Evolutionary conservation across 2,888 invertebrate genomes (phyloP).

Genomic region (Argyresthia goedartella): DNA sequence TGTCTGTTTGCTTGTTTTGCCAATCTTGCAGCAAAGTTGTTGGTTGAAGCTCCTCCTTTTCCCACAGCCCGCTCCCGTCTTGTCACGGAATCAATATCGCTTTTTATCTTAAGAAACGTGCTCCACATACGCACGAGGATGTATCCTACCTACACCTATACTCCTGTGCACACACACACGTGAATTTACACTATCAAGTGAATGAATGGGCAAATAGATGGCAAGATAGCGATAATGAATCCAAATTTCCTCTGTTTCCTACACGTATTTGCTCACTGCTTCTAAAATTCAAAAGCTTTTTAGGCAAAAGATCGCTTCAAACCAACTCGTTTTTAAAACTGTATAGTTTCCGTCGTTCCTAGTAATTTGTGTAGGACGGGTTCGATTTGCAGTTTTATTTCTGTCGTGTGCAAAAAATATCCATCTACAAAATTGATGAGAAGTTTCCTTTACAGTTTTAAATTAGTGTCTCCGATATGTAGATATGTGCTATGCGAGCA

Average conservation of each 20-base stretch:
- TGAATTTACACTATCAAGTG: conserved; percentile 13
- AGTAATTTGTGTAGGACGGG: not conserved
- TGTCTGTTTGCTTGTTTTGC: too few relatives aligned
- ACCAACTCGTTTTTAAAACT: conserved; percentile 35
- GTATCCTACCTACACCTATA: conserved; percentile 4
- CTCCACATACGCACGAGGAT: conserved; percentile 46
- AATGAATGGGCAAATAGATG: conserved; percentile 38
- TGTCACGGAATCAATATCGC: conserved; percentile 69
- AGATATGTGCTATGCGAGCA: conserved; percentile 5
- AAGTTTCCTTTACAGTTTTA: too few relatives aligned
- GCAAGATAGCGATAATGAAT: conserved; percentile 47
- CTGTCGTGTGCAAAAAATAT: too few relatives aligned
- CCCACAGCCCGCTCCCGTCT: conserved; percentile 59
- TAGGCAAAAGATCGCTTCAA: too few relatives aligned
- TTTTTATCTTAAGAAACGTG: conserved; percentile 68
- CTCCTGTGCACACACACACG: conserved; percentile 12
- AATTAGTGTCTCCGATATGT: not conserved
- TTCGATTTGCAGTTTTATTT: not conserved
- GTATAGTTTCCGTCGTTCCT: not conserved
- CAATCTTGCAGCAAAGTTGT: conserved; percentile 28
- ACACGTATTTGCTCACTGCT: conserved; percentile 38
- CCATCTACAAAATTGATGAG: too few relatives aligned
- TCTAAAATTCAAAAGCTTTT: conserved; percentile 40
- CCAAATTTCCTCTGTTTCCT: conserved; percentile 40
- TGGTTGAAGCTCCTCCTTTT: conserved; percentile 35